Evolutionary conservation across 1,140 invertebrate genomes (phyloP), one percentile per base, ranked within the genome.

Genomic region (Ceratoteleas bidentatus): DNA sequence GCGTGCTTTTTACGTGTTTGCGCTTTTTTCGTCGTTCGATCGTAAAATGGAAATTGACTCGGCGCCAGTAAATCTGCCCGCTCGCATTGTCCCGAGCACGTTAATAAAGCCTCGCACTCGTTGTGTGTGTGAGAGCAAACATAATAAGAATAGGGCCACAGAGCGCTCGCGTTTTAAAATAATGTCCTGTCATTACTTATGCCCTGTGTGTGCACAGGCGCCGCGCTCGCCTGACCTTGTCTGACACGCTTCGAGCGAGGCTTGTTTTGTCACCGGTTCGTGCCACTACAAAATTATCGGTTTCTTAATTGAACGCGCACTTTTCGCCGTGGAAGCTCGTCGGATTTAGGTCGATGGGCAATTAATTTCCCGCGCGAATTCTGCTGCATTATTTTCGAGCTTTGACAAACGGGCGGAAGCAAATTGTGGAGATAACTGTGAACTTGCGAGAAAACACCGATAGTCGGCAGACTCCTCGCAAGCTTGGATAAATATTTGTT

Each of bases 141-240:
- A 47, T 62, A 68, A 62, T 68, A 76, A 76, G 64, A 50, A 68
- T 62, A 56, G 64, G 64, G 72, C 72, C 52, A 75, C 60, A 60
- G 72, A 65, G 61, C 62, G 45, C 61, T 58, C 13, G 33, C 40
- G 54, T 34, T 58, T 60, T 56, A 56, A 73, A 74, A 43, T 58
- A 52, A 75, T 66, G 58, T 65, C 54, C 61, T 52, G 72, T 50
- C 34, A 47, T 65, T 65, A 50, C 57, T 74, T 50, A 60, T 45
- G 57, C 49, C 47, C 16, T 16, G 57, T 62, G 40, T 15, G 34
- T 52, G 49, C 10, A 40, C 36, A 40, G 36, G 36, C 47, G 52
- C 43, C 54, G 24, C 13, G 33, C 14, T 33, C 36, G 50, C 13
- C 14, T 58, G 61, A 65, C 54, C 72, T 74, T 65, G 33, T 40